These are phyloP conservation scores for Myiothlypis coronata DNA, from an alignment of 2,797 vertebrate genomes.

Conservation along the genomic window DNA sequence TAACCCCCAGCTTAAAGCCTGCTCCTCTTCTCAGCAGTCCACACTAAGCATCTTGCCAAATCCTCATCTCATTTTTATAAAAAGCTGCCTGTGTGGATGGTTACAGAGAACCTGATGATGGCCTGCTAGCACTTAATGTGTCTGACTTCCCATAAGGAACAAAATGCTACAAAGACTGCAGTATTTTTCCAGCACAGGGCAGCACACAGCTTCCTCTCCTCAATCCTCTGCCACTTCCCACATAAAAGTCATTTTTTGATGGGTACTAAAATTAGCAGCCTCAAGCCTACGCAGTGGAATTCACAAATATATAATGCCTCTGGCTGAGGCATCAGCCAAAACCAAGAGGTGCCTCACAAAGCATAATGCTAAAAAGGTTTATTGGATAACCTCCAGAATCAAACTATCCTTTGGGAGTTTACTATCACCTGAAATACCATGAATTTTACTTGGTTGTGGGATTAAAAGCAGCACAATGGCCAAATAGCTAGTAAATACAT, in stretches of 20 bases:
- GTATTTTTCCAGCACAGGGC: neutral
- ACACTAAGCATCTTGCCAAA: neutral
- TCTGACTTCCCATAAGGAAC: neutral
- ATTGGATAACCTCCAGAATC: neutral
- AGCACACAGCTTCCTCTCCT: neutral
- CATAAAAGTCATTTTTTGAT: neutral
- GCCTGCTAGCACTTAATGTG: neutral
- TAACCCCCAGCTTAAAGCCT: neutral
- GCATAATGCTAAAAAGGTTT: neutral
- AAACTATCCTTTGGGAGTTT: neutral
- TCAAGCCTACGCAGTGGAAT: neutral
- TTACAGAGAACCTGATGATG: neutral
- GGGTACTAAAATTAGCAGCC: neutral
- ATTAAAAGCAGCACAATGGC: neutral
- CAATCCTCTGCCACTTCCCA: neutral
- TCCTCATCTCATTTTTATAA: neutral
- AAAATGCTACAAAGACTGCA: neutral
- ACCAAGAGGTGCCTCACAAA: neutral
- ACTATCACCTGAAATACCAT: neutral
- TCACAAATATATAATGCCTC: neutral
- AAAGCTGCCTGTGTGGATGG: neutral
- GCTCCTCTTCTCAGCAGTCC: neutral
- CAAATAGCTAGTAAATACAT: neutral
- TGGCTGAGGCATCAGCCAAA: neutral
- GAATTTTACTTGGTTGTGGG: neutral